Evolutionary conservation across 2,113 vertebrate species (phyloP).

Genomic region (Oryzias javanicus): DNA sequence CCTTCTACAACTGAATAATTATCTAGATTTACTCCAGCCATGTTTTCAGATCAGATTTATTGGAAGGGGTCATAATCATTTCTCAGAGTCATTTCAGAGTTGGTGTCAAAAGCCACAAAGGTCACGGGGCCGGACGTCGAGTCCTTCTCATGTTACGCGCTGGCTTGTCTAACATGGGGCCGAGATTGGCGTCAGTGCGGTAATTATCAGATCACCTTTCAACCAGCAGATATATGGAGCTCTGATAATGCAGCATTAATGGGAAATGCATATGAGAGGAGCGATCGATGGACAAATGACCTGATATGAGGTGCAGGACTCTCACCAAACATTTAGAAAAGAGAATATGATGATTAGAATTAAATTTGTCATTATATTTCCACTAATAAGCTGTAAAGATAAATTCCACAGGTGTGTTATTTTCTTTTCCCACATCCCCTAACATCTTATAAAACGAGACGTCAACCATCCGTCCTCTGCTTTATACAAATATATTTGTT

Average conservation of each 20-base stretch:
- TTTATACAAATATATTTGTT: neutral
- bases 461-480: neutral
- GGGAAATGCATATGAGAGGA: constrained; percentile 60
- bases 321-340: constrained; percentile 16
- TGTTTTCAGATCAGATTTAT: constrained; percentile 7
- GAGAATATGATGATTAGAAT: constrained; percentile 1
- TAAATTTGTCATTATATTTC: neutral
- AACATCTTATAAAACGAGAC: neutral
- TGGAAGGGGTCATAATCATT: constrained; percentile 35
- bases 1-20: neutral
- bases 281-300: constrained; percentile 63
- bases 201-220: constrained; percentile 74
- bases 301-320: constrained; percentile 42
- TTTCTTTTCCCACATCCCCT: no score
- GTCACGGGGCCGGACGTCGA: constrained; percentile 43
- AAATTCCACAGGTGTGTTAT: neutral
- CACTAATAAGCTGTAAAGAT: neutral
- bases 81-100: constrained; percentile 22
- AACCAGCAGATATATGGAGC: constrained; percentile 59
- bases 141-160: constrained; percentile 61
- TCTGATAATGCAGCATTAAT: constrained; percentile 69
- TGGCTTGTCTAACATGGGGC: constrained; percentile 16
- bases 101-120: constrained; percentile 58
- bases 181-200: constrained; percentile 43
- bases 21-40: neutral